Conservation (phyloP, 37 sponge, comb jelly and placozoan genomes). For the Chondrosia reniformis region DNA sequence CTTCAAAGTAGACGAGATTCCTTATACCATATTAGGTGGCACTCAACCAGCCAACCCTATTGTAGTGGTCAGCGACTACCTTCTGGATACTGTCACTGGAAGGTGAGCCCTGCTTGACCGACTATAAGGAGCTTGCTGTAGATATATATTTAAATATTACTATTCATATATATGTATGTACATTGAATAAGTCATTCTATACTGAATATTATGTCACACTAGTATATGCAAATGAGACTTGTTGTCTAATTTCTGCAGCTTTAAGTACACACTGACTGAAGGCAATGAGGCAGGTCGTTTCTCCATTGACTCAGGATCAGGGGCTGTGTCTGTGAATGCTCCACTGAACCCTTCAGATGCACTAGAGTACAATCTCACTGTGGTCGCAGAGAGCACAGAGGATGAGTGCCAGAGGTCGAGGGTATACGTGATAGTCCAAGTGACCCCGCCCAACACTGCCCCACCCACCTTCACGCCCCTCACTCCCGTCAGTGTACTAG, state of each 20-base stretch:
- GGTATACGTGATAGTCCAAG: slow-evolving; percentile 33
- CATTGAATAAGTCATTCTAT: background rate
- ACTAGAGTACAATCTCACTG: slow-evolving; percentile 32
- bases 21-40: slow-evolving; percentile 22
- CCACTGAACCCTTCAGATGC: slow-evolving; percentile 21
- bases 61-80: slow-evolving; percentile 21
- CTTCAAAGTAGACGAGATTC: slow-evolving; percentile 51
- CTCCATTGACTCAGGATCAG: slow-evolving; percentile 24
- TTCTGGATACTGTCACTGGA: slow-evolving; percentile 19
- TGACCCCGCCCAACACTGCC: slow-evolving; percentile 25
- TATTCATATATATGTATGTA: background rate
- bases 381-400: slow-evolving; percentile 54
- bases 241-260: slow-evolving; percentile 34
- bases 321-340: slow-evolving; percentile 5
- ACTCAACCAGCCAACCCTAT: slow-evolving; percentile 8
- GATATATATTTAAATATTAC: no score
- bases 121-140: background rate
- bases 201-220: no score
- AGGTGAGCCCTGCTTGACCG: slow-evolving; percentile 25
- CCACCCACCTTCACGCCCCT: slow-evolving; percentile 27
- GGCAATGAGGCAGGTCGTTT: slow-evolving; percentile 60
- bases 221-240: no score
- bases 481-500: slow-evolving; percentile 35
- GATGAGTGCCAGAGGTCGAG: slow-evolving; percentile 57
- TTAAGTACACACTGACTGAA: slow-evolving; percentile 46